phyloP scores from a whole-genome alignment of 2,888 invertebrate genomes.

The Parnassius apollo region DNA sequence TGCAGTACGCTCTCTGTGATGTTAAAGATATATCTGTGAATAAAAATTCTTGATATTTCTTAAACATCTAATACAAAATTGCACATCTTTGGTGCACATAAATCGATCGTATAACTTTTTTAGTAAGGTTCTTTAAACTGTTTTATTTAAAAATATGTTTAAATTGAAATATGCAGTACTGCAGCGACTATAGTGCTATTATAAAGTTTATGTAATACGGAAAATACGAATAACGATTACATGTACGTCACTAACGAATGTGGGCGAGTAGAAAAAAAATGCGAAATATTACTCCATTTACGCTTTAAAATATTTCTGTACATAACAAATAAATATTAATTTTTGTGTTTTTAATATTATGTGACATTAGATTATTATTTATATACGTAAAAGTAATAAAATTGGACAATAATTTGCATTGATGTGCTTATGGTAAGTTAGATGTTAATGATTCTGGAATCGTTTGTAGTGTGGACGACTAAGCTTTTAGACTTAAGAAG shows the following conservation, averaged over 20 bases:
- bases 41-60: slow-evolving; percentile 20
- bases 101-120: too few species aligned
- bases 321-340: slow-evolving; percentile 40
- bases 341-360: slow-evolving; percentile 54
- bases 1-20: slow-evolving; percentile 26
- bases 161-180: slow-evolving; percentile 29
- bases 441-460: slow-evolving; percentile 59
- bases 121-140: background rate
- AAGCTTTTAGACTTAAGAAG: slow-evolving; percentile 72
- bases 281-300: slow-evolving; percentile 25
- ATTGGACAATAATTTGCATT: slow-evolving; percentile 69
- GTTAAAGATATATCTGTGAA: slow-evolving; percentile 37
- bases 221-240: slow-evolving; percentile 24
- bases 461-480: slow-evolving; percentile 66
- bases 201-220: slow-evolving; percentile 39
- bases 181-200: slow-evolving; percentile 31
- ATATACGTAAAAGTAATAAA: slow-evolving; percentile 49
- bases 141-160: slow-evolving; percentile 16
- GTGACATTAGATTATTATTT: slow-evolving; percentile 55
- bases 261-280: slow-evolving; percentile 13
- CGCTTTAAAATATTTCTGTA: slow-evolving; percentile 26
- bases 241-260: slow-evolving; percentile 18
- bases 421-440: slow-evolving; percentile 74
- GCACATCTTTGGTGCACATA: too few species aligned
- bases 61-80: slow-evolving; percentile 6